A percentile compares a stretch with the other conserved stretches of the same genome.
phyloP scores from a whole-genome alignment of 1,140 invertebrate species.

The Sesamia nonagrioides region DNA sequence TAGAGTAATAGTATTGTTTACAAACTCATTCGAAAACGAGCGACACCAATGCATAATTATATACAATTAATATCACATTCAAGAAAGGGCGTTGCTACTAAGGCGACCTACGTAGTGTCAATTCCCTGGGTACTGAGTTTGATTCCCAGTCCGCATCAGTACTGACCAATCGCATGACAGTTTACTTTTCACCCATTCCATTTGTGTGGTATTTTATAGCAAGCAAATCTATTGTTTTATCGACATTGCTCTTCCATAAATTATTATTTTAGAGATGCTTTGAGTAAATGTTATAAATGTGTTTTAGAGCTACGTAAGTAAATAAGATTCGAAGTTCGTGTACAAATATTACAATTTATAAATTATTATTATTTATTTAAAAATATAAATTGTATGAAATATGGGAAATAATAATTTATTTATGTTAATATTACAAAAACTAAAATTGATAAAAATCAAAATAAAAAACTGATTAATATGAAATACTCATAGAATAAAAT shows the following conservation, averaged over 20 bases:
- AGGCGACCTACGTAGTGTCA: neutral
- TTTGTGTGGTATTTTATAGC: conserved; percentile 2
- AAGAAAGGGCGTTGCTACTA: neutral
- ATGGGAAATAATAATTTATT: too few relatives aligned
- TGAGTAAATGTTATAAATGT: neutral
- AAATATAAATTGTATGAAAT: too few relatives aligned
- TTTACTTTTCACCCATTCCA: neutral
- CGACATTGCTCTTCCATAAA: neutral
- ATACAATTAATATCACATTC: neutral
- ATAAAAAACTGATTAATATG: too few relatives aligned
- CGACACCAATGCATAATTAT: neutral
- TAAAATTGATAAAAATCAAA: too few relatives aligned
- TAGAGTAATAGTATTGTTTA: too few relatives aligned
- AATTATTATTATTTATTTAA: too few relatives aligned
- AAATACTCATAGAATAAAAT: too few relatives aligned
- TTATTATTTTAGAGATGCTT: neutral
- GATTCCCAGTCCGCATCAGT: neutral
- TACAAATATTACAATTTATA: too few relatives aligned
- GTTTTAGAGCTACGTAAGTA: too few relatives aligned
- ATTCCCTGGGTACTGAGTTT: neutral
- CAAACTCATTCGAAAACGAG: too few relatives aligned
- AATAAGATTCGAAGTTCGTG: too few relatives aligned
- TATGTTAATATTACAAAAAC: too few relatives aligned
- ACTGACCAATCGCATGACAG: conserved; percentile 2
- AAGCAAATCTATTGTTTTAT: conserved; percentile 6